Evolutionary conservation across 2,888 invertebrate species (phyloP).

Genomic region (Polymixis lichenea): DNA sequence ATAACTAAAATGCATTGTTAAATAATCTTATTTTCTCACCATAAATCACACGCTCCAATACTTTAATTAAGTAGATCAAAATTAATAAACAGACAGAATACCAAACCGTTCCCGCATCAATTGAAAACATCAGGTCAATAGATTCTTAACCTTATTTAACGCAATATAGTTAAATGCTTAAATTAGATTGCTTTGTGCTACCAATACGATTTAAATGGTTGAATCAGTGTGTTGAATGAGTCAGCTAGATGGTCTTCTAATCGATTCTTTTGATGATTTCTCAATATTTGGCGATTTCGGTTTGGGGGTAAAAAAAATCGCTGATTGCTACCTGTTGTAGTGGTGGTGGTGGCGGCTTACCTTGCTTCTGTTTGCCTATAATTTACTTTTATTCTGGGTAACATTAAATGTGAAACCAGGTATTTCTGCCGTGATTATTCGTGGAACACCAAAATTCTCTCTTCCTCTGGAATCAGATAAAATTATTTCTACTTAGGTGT

Average conservation of each 20-base stretch:
- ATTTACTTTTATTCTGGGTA: too few relatives aligned
- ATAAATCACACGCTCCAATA: slow-evolving; percentile 46
- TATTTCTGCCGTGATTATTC: too few relatives aligned
- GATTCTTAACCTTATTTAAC: slow-evolving; percentile 80
- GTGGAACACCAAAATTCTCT: too few relatives aligned
- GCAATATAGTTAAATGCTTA: slow-evolving; percentile 75
- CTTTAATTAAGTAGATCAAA: slow-evolving; percentile 35
- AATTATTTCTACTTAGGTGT: too few relatives aligned
- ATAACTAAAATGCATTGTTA: neutral
- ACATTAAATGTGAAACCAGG: too few relatives aligned
- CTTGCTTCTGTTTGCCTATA: too few relatives aligned
- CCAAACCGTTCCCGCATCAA: slow-evolving; percentile 75
- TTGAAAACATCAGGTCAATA: slow-evolving; percentile 76
- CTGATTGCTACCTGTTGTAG: slow-evolving; percentile 19
- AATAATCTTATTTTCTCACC: neutral
- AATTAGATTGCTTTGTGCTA: slow-evolving; percentile 79
- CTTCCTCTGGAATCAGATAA: too few relatives aligned
- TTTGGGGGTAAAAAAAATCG: neutral
- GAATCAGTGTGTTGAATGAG: slow-evolving; percentile 62
- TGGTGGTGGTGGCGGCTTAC: too few relatives aligned
- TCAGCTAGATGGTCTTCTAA: slow-evolving; percentile 58
- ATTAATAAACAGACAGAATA: slow-evolving; percentile 40
- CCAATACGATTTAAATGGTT: slow-evolving; percentile 60
- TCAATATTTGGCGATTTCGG: slow-evolving; percentile 15
- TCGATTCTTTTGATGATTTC: slow-evolving; percentile 23